These are phyloP conservation scores for Cyprinodon tularosa DNA, from an alignment of 2,113 vertebrate genomes.

Conservation along the genomic window DNA sequence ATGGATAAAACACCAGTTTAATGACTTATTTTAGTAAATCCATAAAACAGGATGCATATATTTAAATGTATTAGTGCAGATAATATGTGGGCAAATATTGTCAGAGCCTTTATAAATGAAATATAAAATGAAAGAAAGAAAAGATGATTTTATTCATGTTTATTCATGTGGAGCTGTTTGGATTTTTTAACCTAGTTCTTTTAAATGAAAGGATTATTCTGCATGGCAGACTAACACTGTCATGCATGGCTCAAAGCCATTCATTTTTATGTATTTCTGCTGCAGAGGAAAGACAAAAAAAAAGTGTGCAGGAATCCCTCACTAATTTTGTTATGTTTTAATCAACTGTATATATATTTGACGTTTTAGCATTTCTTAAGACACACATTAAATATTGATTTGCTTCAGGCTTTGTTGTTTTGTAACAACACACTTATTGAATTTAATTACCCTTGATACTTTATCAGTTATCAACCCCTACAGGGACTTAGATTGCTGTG, in stretches of 20 bases:
- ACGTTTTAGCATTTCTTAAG: too few species aligned
- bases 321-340: constrained; percentile 56
- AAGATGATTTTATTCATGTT: constrained; percentile 29
- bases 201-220: constrained; percentile 60
- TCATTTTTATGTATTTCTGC: constrained; percentile 20
- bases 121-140: too few species aligned
- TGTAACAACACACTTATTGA: too few species aligned
- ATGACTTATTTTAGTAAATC: not conserved
- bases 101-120: too few species aligned
- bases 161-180: constrained; percentile 27
- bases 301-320: constrained; percentile 26
- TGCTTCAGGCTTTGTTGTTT: too few species aligned
- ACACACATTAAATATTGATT: too few species aligned
- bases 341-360: not conserved
- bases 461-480: too few species aligned
- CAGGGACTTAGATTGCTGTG: too few species aligned
- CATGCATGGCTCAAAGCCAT: constrained; percentile 29
- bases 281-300: constrained; percentile 23
- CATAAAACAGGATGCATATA: not conserved
- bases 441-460: too few species aligned
- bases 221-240: constrained; percentile 49
- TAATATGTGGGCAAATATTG: too few species aligned
- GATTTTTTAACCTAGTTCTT: constrained; percentile 44
- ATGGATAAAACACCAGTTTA: not conserved
- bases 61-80: not conserved